Conservation (phyloP, 2,113 vertebrate species). For the Boulengeromyrus knoepffleri region DNA sequence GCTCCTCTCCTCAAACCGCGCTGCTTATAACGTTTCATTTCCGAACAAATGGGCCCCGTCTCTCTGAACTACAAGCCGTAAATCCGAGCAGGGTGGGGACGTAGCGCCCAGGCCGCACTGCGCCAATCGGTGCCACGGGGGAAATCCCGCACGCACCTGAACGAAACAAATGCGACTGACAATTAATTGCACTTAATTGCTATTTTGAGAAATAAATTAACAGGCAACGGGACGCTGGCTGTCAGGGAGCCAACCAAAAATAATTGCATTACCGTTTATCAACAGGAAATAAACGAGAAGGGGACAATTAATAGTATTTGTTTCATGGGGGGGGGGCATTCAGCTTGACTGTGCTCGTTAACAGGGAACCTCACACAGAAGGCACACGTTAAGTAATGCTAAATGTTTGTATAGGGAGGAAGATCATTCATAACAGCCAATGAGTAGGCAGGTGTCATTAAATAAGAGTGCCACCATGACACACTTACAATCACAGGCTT, state of each 20-base stretch:
- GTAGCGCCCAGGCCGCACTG: constrained; percentile 37
- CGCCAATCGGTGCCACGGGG: constrained; percentile 49
- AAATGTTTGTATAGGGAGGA: constrained; percentile 63
- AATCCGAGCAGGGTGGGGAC: constrained; percentile 26
- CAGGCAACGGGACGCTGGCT: constrained; percentile 50
- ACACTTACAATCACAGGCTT: neutral
- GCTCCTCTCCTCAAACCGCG: neutral
- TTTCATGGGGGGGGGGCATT: constrained; percentile 30
- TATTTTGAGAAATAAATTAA: constrained; percentile 73
- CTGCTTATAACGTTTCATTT: neutral
- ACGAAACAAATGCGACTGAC: constrained; percentile 64
- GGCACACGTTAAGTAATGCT: constrained; percentile 51
- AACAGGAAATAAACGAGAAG: constrained; percentile 26
- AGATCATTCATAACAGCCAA: constrained; percentile 50
- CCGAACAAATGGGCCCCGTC: neutral
- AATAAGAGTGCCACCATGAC: neutral
- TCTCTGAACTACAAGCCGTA: neutral
- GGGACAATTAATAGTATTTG: constrained; percentile 51
- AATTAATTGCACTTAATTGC: constrained; percentile 61
- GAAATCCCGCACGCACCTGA: constrained; percentile 58
- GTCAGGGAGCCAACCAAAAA: constrained; percentile 38
- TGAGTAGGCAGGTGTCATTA: constrained; percentile 39
- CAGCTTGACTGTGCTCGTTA: constrained; percentile 28
- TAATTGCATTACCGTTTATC: constrained; percentile 42
- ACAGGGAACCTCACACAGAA: constrained; percentile 27